Percentiles rank a stretch among this genome's conserved stretches.
phyloP scores from a whole-genome alignment of 2,113 vertebrate species.

The Poecilia latipinna region DNA sequence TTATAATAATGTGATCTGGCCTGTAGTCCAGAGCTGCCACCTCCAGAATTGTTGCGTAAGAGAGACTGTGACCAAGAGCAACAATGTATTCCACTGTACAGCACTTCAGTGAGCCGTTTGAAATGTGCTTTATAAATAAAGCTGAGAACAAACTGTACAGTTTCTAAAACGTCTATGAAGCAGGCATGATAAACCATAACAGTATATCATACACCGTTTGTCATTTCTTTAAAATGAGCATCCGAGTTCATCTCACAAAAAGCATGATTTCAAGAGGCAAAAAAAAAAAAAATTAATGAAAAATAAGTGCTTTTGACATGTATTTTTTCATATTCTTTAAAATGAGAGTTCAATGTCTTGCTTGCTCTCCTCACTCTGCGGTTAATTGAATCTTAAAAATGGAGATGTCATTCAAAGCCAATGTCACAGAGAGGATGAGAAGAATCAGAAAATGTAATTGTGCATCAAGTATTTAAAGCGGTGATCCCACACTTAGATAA shows the following conservation, averaged over 20 bases:
- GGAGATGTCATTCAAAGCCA: too few relatives aligned
- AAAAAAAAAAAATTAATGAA: not conserved
- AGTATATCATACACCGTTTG: too few relatives aligned
- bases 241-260: not conserved
- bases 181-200: too few relatives aligned
- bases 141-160: not conserved
- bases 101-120: not conserved
- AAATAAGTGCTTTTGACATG: not conserved
- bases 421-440: not conserved
- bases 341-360: not conserved
- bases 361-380: not conserved
- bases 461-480: too few relatives aligned
- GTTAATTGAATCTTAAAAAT: not conserved
- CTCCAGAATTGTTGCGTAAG: not conserved
- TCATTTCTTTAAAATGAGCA: too few relatives aligned
- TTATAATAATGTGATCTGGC: not conserved
- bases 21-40: not conserved
- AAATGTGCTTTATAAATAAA: not conserved
- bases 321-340: not conserved
- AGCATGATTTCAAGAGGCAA: not conserved
- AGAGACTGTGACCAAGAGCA: not conserved
- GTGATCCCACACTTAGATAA: not conserved
- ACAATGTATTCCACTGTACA: not conserved
- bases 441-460: not conserved
- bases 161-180: not conserved